Evolutionary conservation across 2,113 vertebrate genomes (phyloP).

Genomic region (Diadophis punctatus): DNA sequence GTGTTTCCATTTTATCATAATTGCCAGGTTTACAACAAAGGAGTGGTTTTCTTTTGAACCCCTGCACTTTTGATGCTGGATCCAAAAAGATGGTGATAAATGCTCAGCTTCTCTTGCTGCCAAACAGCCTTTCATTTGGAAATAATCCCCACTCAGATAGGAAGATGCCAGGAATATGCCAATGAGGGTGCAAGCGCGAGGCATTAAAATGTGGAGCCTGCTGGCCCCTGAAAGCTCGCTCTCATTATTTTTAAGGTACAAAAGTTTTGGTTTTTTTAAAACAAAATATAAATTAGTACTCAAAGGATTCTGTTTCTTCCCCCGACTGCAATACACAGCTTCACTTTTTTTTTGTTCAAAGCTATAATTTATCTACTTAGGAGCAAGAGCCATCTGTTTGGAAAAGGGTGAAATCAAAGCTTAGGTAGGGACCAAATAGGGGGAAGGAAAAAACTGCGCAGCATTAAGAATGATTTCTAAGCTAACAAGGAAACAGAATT

Average conservation of each 20-base stretch:
- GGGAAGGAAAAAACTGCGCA: fast-evolving
- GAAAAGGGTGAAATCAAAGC: slow-evolving; percentile 6
- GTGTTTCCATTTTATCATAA: background rate
- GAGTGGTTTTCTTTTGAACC: slow-evolving; percentile 45
- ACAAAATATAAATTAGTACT: slow-evolving; percentile 28
- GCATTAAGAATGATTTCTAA: background rate
- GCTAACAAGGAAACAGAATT: background rate
- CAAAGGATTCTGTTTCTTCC: slow-evolving; percentile 33
- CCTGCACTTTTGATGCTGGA: slow-evolving; percentile 57
- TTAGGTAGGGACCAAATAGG: background rate
- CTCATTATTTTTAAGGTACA: slow-evolving; percentile 28
- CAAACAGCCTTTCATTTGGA: slow-evolving; percentile 70
- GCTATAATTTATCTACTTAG: slow-evolving; percentile 38
- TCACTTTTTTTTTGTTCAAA: slow-evolving; percentile 33
- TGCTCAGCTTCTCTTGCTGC: slow-evolving; percentile 60
- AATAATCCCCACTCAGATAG: slow-evolving; percentile 56
- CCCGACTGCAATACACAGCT: slow-evolving; percentile 31
- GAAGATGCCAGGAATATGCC: slow-evolving; percentile 55
- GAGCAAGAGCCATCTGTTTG: slow-evolving; percentile 52
- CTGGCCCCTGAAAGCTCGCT: slow-evolving; percentile 7
- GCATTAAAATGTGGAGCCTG: slow-evolving; percentile 21
- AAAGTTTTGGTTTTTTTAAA: background rate
- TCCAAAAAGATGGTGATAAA: slow-evolving; percentile 59
- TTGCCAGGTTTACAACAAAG: slow-evolving; percentile 26
- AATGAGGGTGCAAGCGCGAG: slow-evolving; percentile 29